Evolutionary conservation across 2,888 invertebrate genomes (phyloP).

Genomic region (Lepidochitona cinerea): DNA sequence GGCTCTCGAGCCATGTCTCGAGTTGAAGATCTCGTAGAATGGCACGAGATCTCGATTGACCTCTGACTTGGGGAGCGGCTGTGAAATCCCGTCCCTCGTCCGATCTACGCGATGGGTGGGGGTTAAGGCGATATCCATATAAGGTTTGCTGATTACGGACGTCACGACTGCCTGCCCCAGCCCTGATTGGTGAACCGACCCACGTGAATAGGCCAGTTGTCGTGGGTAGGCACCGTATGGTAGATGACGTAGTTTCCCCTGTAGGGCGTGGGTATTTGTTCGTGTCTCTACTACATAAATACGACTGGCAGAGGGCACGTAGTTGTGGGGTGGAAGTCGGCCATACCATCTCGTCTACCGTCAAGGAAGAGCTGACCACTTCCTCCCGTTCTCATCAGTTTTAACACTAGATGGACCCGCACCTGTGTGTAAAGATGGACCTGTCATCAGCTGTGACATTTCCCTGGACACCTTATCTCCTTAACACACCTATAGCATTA

Average conservation of each 20-base stretch:
- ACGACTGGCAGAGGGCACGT: neutral
- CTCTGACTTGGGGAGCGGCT: slow-evolving; percentile 18
- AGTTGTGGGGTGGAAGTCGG: neutral
- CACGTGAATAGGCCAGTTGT: slow-evolving; percentile 51
- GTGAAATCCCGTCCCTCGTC: slow-evolving; percentile 44
- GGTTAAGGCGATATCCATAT: slow-evolving; percentile 50
- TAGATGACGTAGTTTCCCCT: slow-evolving; percentile 46
- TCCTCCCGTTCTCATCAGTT: neutral
- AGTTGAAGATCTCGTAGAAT: no score
- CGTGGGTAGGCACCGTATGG: slow-evolving; percentile 49
- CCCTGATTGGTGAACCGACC: slow-evolving; percentile 54
- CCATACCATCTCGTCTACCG: neutral
- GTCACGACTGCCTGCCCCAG: slow-evolving; percentile 44
- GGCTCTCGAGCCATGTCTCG: no score
- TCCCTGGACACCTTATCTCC: neutral
- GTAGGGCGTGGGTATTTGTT: slow-evolving; percentile 36
- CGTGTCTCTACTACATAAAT: slow-evolving; percentile 6
- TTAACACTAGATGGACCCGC: no score
- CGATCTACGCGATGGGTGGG: slow-evolving; percentile 46
- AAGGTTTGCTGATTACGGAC: slow-evolving; percentile 43
- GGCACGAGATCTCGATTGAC: no score
- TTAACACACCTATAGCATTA: neutral
- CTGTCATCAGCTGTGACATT: no score
- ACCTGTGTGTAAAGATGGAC: no score
- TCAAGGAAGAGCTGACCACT: neutral